A percentile compares a stretch with the other conserved stretches of the same genome.
Conservation (phyloP, 2,888 invertebrate species). For the Blastobasis lacticolella region DNA sequence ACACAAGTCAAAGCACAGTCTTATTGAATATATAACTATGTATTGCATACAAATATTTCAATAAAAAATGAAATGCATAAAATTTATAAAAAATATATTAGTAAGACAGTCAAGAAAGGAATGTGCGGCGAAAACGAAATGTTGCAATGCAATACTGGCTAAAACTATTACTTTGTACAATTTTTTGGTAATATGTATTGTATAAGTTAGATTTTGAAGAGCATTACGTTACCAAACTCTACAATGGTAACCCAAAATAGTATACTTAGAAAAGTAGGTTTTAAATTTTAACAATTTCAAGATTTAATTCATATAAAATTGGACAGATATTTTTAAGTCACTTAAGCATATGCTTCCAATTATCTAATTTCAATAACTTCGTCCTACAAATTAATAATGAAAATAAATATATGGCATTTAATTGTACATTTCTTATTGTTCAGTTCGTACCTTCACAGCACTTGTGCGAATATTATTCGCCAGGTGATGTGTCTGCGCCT, state of each 20-base stretch:
- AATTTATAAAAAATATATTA: constrained; percentile 1
- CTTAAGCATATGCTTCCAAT: constrained; percentile 10
- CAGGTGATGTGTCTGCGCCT: constrained; percentile 41
- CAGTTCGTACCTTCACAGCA: constrained; percentile 19
- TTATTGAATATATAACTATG: constrained; percentile 7
- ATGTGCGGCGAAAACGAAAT: constrained; percentile 5
- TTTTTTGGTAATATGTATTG: constrained; percentile 41
- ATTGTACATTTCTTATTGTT: constrained; percentile 30
- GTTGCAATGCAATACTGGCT: constrained; percentile 34
- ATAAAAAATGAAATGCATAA: constrained; percentile 1
- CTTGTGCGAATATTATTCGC: constrained; percentile 18
- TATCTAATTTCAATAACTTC: constrained; percentile 10
- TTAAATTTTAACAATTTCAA: background rate
- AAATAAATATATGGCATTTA: constrained; percentile 38
- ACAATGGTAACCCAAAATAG: too few species aligned
- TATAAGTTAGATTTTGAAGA: too few species aligned
- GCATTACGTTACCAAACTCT: too few species aligned
- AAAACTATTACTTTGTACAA: constrained; percentile 44
- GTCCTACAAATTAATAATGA: constrained; percentile 8
- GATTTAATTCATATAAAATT: constrained; percentile 21
- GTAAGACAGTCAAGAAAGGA: constrained; percentile 5
- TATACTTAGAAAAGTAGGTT: too few species aligned
- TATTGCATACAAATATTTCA: background rate
- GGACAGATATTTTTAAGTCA: constrained; percentile 49
- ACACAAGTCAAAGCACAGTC: too few species aligned